These are phyloP conservation scores for Agrypnia vestita DNA, from an alignment of 1,140 invertebrate species.

Conservation along the genomic window DNA sequence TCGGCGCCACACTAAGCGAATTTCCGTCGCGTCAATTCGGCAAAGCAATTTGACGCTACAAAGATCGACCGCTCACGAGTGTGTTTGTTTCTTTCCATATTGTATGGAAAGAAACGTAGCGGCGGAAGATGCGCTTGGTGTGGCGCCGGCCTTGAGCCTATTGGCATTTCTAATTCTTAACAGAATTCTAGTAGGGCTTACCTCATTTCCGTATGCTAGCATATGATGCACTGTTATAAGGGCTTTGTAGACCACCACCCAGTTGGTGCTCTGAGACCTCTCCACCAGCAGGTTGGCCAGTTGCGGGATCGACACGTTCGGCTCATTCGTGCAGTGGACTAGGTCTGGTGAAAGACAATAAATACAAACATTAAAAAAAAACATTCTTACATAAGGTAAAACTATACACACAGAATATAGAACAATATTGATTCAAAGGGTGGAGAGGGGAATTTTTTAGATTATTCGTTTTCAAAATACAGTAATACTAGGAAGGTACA, in stretches of 20 bases:
- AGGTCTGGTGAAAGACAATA: constrained; percentile 85
- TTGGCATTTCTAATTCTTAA: not conserved
- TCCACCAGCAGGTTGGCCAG: constrained; percentile 98
- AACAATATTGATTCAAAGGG: too few relatives aligned
- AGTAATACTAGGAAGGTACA: too few relatives aligned
- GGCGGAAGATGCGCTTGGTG: too few relatives aligned
- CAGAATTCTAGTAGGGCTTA: constrained; percentile 69
- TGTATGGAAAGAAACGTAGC: too few relatives aligned
- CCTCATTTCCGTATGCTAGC: constrained; percentile 99
- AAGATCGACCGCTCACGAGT: too few relatives aligned
- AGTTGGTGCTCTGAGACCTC: constrained; percentile 96
- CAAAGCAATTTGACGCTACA: too few relatives aligned
- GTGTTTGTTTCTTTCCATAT: too few relatives aligned
- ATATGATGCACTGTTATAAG: constrained; percentile 99
- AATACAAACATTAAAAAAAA: constrained; percentile 61
- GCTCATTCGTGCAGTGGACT: constrained; percentile 99
- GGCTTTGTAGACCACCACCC: constrained; percentile 99
- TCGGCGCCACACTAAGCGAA: too few relatives aligned
- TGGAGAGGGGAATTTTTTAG: too few relatives aligned
- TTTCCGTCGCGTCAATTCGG: too few relatives aligned
- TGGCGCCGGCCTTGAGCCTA: too few relatives aligned
- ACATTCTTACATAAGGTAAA: not conserved
- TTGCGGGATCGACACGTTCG: constrained; percentile 99
- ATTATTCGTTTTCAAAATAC: too few relatives aligned
- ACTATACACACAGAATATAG: not conserved